Evolutionary conservation across 2,888 invertebrate genomes (phyloP), one percentile per base, ranked within the genome.

Genomic region (Drosophila flavopinicola): DNA sequence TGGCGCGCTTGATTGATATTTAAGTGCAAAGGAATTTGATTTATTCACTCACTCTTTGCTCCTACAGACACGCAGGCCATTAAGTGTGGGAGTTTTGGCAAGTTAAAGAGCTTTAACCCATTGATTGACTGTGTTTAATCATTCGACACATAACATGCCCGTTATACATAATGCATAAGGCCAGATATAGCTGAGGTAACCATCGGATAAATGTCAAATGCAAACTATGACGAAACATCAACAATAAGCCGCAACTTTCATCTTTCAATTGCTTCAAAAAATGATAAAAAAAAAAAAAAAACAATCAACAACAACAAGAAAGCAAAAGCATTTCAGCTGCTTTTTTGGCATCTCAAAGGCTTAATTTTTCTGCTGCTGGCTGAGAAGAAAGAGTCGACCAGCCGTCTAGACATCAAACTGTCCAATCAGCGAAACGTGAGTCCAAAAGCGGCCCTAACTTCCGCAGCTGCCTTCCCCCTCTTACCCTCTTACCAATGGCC

Each of bases 1-100:
- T 29, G 25, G 25, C 17, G 35, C 57, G 45, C 52, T 73, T 85
- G 83, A 85, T 85, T 87, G 73, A 75, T 71, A 72, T 73, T 87
- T 78, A 75, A 83, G 79, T 78, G 79, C 58, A 57, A 10, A 13
- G 15, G 13, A 75, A 83, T 68, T 75, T 59, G 47, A 68, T 63
- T 68, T 48, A 37, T 41, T 17, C 15, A 20, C 20, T 20, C n/a
- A n/a, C n/a, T n/a, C n/a, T n/a, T n/a, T n/a, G n/a, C 20, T 20
- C 2, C 20, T 20, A 20, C n/a, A n/a, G n/a, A n/a, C n/a, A n/a
- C n/a, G 20, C 20, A 27, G 33, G 30, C 11, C 20, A 13, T 32
- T 10, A 30, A 71, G 23, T 53, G 60, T 24, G 51, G 30, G 39
- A 17, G 65, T 24, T 29, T 30, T 11, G 13, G 13, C 13, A 35